Conservation (phyloP, 2,113 vertebrate genomes). For the Turnix velox region DNA sequence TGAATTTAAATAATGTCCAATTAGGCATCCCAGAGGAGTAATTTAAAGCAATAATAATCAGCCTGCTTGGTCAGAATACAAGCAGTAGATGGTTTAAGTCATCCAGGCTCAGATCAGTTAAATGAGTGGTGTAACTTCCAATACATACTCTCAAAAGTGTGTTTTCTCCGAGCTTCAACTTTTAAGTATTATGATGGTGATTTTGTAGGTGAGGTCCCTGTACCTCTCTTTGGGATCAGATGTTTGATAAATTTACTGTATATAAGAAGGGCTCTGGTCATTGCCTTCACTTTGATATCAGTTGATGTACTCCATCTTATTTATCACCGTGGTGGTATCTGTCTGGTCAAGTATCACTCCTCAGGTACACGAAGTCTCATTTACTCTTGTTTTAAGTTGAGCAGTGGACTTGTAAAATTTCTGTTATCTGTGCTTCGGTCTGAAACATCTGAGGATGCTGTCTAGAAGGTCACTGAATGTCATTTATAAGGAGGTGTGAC, state of each 20-base stretch:
- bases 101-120: background rate
- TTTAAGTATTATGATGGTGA: background rate
- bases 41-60: background rate
- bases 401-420: background rate
- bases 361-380: background rate
- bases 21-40: background rate
- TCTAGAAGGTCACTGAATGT: background rate
- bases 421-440: background rate
- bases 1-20: background rate
- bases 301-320: background rate
- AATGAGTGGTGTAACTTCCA: background rate
- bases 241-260: background rate
- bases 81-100: background rate
- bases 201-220: background rate
- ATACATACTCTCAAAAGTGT: background rate
- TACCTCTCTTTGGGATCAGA: background rate
- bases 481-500: background rate
- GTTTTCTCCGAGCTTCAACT: background rate
- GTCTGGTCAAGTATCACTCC: background rate
- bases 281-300: background rate
- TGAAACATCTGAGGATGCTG: background rate
- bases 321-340: background rate
- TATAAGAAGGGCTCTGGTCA: background rate
- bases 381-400: background rate
- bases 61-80: background rate